Percentiles rank a stretch among this genome's conserved stretches.
Conservation (phyloP, 1,140 invertebrate genomes). For the Danaus melanippus region DNA sequence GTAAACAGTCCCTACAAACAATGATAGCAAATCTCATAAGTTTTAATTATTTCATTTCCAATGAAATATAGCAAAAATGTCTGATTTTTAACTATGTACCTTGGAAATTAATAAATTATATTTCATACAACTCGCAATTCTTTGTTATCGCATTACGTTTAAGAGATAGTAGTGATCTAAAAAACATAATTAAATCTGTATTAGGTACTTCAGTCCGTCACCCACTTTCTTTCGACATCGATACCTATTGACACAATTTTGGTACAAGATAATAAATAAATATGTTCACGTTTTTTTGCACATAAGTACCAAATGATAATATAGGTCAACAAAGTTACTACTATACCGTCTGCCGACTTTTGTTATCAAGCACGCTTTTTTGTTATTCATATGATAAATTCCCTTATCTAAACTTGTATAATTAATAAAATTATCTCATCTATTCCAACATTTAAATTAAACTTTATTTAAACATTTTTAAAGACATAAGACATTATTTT, state of each 20-base stretch:
- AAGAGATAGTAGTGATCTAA: slow-evolving; percentile 23
- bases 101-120: too few species aligned
- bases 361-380: slow-evolving; percentile 10
- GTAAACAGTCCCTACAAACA: slow-evolving; percentile 5
- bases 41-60: background rate
- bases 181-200: slow-evolving; percentile 28
- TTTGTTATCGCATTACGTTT: background rate
- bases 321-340: slow-evolving; percentile 11
- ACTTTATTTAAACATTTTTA: background rate
- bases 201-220: slow-evolving; percentile 30
- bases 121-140: too few species aligned
- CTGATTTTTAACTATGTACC: too few species aligned
- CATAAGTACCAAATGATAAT: background rate
- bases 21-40: slow-evolving; percentile 5
- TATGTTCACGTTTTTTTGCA: slow-evolving; percentile 4
- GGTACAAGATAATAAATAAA: slow-evolving; percentile 21
- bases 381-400: slow-evolving; percentile 7
- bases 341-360: slow-evolving; percentile 7
- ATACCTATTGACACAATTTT: slow-evolving; percentile 43
- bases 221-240: slow-evolving; percentile 44
- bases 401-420: background rate
- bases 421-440: slow-evolving; percentile 2
- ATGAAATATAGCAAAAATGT: too few species aligned
- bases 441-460: background rate
- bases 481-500: slow-evolving; percentile 2